phyloP scores from a whole-genome alignment of 2,888 invertebrate species.

The Hartigia nigra region DNA sequence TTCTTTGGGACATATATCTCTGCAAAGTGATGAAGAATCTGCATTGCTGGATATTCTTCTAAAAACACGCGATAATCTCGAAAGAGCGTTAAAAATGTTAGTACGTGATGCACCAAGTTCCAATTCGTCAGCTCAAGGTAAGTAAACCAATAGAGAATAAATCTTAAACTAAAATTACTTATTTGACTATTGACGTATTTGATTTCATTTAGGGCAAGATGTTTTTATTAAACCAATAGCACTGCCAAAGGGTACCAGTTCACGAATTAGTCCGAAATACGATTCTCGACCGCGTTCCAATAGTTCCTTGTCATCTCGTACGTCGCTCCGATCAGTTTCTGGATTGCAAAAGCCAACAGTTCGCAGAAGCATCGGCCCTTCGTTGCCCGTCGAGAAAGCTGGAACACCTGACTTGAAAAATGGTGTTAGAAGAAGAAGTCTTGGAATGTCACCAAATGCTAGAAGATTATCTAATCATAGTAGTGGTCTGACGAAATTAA shows the following conservation, averaged over 20 bases:
- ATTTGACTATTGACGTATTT: background rate
- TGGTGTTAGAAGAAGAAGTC: background rate
- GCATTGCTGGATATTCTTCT: constrained; percentile 38
- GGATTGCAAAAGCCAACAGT: constrained; percentile 8
- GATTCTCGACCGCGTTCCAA: constrained; percentile 24
- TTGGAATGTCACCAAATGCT: background rate
- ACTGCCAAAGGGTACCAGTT: constrained; percentile 10
- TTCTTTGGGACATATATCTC: constrained; percentile 47
- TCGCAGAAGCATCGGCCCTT: constrained; percentile 14
- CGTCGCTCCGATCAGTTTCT: constrained; percentile 4
- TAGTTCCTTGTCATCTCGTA: constrained; percentile 6
- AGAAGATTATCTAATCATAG: background rate
- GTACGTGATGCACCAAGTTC: constrained; percentile 21
- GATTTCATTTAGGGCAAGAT: constrained; percentile 12
- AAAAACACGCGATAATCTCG: constrained; percentile 36
- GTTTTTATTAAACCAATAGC: constrained; percentile 31
- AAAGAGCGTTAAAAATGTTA: constrained; percentile 37
- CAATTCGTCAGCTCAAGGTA: constrained; percentile 20
- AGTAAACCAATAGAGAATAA: background rate
- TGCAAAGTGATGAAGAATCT: constrained; percentile 38
- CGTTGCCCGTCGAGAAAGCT: constrained; percentile 4
- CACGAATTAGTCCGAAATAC: constrained; percentile 14
- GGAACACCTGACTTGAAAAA: background rate
- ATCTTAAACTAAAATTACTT: background rate
- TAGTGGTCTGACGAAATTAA: background rate